A percentile compares a stretch with the other conserved stretches of the same genome.
Evolutionary conservation across 2,113 vertebrate genomes (phyloP).

Genomic region (Naja naja): DNA sequence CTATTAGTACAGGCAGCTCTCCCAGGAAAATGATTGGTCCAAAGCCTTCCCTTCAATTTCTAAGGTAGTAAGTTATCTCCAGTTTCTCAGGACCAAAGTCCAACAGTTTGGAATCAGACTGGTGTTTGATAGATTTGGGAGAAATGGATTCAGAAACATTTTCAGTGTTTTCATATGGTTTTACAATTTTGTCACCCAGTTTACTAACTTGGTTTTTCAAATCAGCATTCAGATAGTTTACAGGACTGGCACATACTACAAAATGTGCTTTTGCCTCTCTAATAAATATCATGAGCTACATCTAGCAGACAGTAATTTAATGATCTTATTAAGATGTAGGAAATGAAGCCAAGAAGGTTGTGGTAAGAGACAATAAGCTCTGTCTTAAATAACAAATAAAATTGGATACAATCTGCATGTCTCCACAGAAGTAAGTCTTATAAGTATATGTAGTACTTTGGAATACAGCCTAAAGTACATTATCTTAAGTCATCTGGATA

Average conservation of each 20-base stretch:
- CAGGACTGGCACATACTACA: background rate
- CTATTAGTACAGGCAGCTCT: background rate
- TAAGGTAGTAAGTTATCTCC: background rate
- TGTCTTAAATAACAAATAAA: constrained; percentile 14
- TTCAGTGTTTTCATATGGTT: background rate
- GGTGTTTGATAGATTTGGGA: background rate
- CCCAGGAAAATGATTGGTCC: background rate
- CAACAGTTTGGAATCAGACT: background rate
- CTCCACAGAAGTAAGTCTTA: background rate
- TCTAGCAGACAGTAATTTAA: background rate
- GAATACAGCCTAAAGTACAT: background rate
- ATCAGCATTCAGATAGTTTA: background rate
- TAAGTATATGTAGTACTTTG: background rate
- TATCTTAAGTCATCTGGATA: constrained; percentile 9
- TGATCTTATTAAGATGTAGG: background rate
- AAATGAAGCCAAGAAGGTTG: background rate
- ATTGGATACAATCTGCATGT: background rate
- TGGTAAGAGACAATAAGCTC: background rate
- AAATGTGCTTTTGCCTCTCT: background rate
- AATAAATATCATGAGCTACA: constrained; percentile 25
- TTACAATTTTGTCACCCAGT: background rate
- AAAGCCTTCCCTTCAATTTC: background rate
- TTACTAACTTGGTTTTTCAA: background rate
- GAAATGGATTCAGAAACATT: background rate
- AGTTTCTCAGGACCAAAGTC: background rate